These are phyloP conservation scores for Okapia johnstoni DNA, from an alignment of 2,113 vertebrate species.

Conservation along the genomic window DNA sequence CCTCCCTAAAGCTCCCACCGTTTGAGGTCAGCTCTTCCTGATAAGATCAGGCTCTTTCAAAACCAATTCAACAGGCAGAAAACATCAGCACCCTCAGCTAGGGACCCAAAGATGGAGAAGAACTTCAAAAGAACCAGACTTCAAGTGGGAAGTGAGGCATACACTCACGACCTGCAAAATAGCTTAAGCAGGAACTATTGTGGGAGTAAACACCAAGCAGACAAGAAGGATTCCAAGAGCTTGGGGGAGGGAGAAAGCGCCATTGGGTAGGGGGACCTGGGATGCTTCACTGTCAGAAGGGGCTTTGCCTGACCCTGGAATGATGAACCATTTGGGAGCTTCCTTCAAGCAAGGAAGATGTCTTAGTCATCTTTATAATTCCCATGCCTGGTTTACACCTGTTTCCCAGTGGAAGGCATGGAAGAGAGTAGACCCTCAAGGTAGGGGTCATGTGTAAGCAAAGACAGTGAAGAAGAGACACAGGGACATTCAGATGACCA, in stretches of 20 bases:
- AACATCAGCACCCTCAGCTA: neutral
- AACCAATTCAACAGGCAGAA: neutral
- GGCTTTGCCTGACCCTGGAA: neutral
- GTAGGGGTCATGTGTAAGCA: neutral
- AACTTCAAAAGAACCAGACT: neutral
- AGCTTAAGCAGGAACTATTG: neutral
- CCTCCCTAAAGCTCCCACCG: neutral
- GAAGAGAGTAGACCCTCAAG: neutral
- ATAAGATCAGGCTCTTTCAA: neutral
- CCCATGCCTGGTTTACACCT: neutral
- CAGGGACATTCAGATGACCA: neutral
- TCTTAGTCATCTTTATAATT: neutral
- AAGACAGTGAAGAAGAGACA: neutral
- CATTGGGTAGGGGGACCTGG: neutral
- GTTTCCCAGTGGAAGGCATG: neutral
- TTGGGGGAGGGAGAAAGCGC: neutral
- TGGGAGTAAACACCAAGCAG: neutral
- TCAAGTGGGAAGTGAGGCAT: neutral
- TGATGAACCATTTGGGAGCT: neutral
- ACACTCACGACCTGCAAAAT: accelerated
- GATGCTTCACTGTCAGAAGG: neutral
- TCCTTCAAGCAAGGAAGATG: neutral
- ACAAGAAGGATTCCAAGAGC: neutral
- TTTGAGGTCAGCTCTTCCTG: neutral
- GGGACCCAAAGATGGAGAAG: too few relatives aligned